Evolutionary conservation across 1,140 invertebrate genomes (phyloP).

Genomic region (Pomacea maculata): DNA sequence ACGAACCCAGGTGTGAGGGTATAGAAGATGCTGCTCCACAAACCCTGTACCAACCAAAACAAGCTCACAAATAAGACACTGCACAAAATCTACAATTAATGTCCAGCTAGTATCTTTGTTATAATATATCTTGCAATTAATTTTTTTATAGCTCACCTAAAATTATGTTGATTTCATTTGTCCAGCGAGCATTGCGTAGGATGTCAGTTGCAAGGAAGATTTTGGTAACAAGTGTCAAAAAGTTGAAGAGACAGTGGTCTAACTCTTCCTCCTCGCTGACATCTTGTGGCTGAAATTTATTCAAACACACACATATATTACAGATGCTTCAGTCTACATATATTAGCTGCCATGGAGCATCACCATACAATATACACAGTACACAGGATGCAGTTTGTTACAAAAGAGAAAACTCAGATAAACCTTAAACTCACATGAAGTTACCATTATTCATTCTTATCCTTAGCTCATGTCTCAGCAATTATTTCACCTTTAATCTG

Average conservation of each 20-base stretch:
- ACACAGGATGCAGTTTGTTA: too few relatives aligned
- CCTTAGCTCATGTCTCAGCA: too few relatives aligned
- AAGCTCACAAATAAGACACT: not conserved
- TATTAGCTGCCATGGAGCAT: not conserved
- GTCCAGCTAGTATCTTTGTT: not conserved
- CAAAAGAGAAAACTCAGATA: too few relatives aligned
- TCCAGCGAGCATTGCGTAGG: slow-evolving; percentile 67
- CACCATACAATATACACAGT: too few relatives aligned
- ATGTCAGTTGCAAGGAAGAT: slow-evolving; percentile 69
- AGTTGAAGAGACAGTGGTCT: slow-evolving; percentile 79
- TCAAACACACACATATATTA: not conserved
- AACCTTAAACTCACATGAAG: too few relatives aligned
- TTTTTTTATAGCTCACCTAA: slow-evolving; percentile 63
- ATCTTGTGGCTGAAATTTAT: not conserved
- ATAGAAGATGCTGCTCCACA: slow-evolving; percentile 68
- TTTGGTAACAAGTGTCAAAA: slow-evolving; percentile 74
- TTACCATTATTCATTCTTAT: too few relatives aligned
- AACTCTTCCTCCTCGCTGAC: slow-evolving; percentile 62
- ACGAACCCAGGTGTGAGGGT: slow-evolving; percentile 80
- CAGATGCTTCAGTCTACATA: not conserved
- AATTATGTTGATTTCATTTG: slow-evolving; percentile 64
- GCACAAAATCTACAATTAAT: not conserved
- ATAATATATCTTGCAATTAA: not conserved
- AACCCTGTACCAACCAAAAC: slow-evolving; percentile 40
- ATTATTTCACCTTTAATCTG: too few relatives aligned